Conservation (phyloP, 2,888 invertebrate species). For the Nemapogon koenigi region DNA sequence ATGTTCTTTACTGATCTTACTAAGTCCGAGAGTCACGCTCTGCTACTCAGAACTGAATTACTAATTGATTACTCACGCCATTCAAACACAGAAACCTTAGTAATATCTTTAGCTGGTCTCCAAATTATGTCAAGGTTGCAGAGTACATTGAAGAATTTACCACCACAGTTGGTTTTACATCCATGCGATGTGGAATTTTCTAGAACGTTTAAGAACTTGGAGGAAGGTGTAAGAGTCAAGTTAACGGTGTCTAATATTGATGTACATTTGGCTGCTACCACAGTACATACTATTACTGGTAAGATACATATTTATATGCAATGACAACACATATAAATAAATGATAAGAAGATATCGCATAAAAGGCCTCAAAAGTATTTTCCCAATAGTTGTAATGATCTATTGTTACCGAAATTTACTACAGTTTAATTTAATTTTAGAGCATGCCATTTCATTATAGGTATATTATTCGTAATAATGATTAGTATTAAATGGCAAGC, state of each 20-base stretch:
- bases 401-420: too few species aligned
- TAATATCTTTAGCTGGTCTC: constrained; percentile 46
- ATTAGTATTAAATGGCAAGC: too few species aligned
- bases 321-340: too few species aligned
- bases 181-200: constrained; percentile 77
- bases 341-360: too few species aligned
- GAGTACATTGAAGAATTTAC: constrained; percentile 53
- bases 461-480: too few species aligned
- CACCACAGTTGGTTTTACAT: constrained; percentile 67
- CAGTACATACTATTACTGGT: constrained; percentile 74
- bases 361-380: too few species aligned
- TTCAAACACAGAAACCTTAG: constrained; percentile 68
- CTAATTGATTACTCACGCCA: constrained; percentile 74
- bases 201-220: constrained; percentile 65
- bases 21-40: constrained; percentile 66
- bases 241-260: constrained; percentile 72
- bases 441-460: too few species aligned
- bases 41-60: constrained; percentile 73
- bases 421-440: too few species aligned
- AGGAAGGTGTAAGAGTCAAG: constrained; percentile 72
- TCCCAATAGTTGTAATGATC: too few species aligned
- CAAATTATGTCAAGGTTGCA: constrained; percentile 65
- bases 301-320: constrained; percentile 23
- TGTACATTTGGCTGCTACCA: constrained; percentile 74
- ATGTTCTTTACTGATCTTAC: constrained; percentile 74